These are phyloP conservation scores for Plodia interpunctella DNA, from an alignment of 1,140 invertebrate species.

Conservation along the genomic window DNA sequence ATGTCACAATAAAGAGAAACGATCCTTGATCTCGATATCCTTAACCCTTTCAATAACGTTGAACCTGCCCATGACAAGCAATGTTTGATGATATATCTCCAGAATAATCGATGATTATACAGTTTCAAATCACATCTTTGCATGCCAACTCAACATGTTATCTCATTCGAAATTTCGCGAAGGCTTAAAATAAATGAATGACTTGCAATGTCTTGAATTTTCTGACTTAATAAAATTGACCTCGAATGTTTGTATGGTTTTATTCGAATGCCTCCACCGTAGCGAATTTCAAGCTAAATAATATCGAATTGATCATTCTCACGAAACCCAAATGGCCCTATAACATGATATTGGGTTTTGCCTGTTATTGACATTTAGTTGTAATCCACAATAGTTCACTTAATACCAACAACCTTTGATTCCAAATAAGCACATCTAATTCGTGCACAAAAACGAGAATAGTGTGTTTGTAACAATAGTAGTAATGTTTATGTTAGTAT, in stretches of 20 bases:
- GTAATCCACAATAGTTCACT: conserved; percentile 3
- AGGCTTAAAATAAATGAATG: neutral
- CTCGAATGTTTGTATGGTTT: conserved; percentile 15
- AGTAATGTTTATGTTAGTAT: too few relatives aligned
- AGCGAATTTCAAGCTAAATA: conserved; percentile 4
- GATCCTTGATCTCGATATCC: conserved; percentile 6
- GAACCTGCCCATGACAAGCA: neutral
- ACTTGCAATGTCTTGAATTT: neutral
- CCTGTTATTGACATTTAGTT: conserved; percentile 12
- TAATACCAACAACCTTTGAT: neutral
- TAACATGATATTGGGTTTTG: conserved; percentile 9
- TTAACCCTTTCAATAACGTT: conserved; percentile 19
- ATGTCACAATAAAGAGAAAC: conserved; percentile 3
- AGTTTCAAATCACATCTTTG: neutral
- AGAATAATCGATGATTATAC: conserved; percentile 15
- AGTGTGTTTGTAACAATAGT: too few relatives aligned
- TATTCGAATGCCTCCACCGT: neutral
- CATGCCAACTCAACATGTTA: neutral
- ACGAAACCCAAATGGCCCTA: conserved; percentile 15
- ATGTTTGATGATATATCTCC: neutral
- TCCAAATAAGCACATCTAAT: neutral
- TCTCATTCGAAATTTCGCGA: neutral
- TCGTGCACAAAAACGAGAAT: neutral
- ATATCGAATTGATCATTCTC: conserved; percentile 10
- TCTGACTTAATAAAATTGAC: neutral